These are phyloP conservation scores for Hydropotes inermis DNA, from an alignment of 2,113 vertebrate species.

Conservation along the genomic window DNA sequence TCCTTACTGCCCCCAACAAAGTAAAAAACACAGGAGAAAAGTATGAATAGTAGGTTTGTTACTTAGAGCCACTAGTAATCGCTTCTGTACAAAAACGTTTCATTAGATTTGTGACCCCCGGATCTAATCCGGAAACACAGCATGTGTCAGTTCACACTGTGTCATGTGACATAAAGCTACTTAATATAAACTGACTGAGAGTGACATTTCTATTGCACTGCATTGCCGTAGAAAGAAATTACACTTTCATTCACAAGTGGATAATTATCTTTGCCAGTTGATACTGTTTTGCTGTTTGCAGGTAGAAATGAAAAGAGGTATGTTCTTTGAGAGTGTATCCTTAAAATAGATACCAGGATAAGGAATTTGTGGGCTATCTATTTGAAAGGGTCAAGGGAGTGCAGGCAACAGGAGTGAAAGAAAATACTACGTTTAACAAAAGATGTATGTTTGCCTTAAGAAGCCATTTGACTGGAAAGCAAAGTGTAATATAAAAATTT, in stretches of 20 bases:
- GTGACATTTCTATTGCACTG: constrained; percentile 78
- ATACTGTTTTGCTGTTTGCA: constrained; percentile 80
- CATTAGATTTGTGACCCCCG: constrained; percentile 76
- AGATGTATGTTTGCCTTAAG: not conserved
- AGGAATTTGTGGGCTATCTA: constrained; percentile 55
- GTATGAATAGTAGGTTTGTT: constrained; percentile 30
- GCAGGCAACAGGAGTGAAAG: constrained; percentile 57
- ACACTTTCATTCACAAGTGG: constrained; percentile 79
- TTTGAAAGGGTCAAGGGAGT: constrained; percentile 58
- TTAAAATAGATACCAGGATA: constrained; percentile 67
- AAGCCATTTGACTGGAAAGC: constrained; percentile 12
- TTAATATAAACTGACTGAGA: constrained; percentile 79
- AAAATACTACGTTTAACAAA: constrained; percentile 66
- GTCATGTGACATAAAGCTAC: constrained; percentile 78
- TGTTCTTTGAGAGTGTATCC: constrained; percentile 65
- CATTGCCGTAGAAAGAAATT: constrained; percentile 71
- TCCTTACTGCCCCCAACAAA: not conserved
- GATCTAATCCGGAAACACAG: constrained; percentile 82
- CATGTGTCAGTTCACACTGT: constrained; percentile 79
- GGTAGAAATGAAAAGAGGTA: constrained; percentile 80
- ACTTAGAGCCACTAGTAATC: constrained; percentile 57
- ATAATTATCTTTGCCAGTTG: constrained; percentile 80
- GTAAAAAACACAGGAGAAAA: not conserved
- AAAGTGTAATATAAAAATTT: not conserved
- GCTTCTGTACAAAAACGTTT: constrained; percentile 68